phyloP scores from a whole-genome alignment of 53 echinoderm and acorn worm genomes.

The Stichopus horrens region DNA sequence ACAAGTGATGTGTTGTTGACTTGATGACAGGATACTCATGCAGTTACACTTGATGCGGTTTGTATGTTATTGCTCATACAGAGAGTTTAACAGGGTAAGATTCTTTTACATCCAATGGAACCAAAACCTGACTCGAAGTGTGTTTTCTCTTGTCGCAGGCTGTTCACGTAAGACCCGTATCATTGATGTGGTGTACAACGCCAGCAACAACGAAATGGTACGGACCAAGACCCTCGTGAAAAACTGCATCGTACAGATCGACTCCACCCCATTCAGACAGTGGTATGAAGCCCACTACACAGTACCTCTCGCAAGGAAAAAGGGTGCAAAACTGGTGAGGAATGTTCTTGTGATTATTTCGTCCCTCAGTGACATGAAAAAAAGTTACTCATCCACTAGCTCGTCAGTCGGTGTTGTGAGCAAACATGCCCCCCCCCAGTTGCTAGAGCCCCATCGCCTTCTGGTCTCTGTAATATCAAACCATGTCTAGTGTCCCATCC shows the following conservation, averaged over 20 bases:
- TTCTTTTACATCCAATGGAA: too few species aligned
- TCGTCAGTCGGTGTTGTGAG: too few species aligned
- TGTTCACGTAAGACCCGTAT: constrained; percentile 90
- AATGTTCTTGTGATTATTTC: not conserved
- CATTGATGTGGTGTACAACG: constrained; percentile 97
- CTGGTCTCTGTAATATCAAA: too few species aligned
- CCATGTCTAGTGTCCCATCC: too few species aligned
- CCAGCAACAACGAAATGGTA: constrained; percentile 99
- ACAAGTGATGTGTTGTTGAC: too few species aligned
- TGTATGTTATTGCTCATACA: too few species aligned
- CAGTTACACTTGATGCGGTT: too few species aligned
- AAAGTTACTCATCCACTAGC: not conserved
- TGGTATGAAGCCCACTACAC: constrained; percentile 99
- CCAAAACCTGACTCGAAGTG: not conserved
- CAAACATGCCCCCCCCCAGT: too few species aligned
- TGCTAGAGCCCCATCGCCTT: too few species aligned
- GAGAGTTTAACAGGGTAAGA: too few species aligned
- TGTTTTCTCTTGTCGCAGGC: constrained; percentile 44
- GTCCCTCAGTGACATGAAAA: too few species aligned
- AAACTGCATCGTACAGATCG: constrained; percentile 89
- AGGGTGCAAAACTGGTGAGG: constrained; percentile 91
- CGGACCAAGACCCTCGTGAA: constrained; percentile 98
- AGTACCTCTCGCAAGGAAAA: constrained; percentile 91
- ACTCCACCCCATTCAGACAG: constrained; percentile 98
- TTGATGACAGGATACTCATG: too few species aligned